Base-by-base conservation (phyloP, 2,797 vertebrate species). In the Sebastolobus altivelis region DNA sequence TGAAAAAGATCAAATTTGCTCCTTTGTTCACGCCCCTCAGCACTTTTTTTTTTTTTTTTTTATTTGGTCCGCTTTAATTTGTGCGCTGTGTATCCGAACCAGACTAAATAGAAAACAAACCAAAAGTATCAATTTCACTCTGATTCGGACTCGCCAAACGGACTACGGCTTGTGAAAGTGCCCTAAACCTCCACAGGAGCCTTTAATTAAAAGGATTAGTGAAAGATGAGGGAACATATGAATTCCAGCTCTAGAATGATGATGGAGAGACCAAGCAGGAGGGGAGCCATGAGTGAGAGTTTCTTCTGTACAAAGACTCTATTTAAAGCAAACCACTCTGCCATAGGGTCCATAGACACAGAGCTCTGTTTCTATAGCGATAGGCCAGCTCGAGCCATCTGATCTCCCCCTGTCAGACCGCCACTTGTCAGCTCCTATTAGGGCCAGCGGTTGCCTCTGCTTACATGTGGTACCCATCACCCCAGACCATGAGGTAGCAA, bases 401-500 rank as follows among this genome's bases (percentile, higher is more conserved):
- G 80, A 93, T 89, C 82, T 52, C 61, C 77, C 66, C 59, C 68
- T 20, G 82, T 88, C 84, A 79, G 89, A 89, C 89, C 85, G 8
- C 82, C 83, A 74, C 88, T 85, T 91, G 86, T 92, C 91, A 90
- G 86, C 82, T 91, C 77, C 76, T 81, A 87, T 92, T 86, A 89
- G 76, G 25, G 20, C 77, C 75, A 60, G 82, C 3, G 77, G 76
- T 76, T 82, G 78, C 80, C 80, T 79, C 80, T 27, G 75, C 89
- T 90, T 89, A 89, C 88, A 91, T 90, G 89, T 92, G 89, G 90
- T 87, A 87, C 83, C 91, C 86, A 90, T 91, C 86, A 84, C 63
- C 79, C 84, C 58, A 58, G 76, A 80, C 85, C 77, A 75, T 80
- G 80, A 83, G 85, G 80, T 83, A 79, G 86, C 62, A 80, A 83